Conservation (phyloP, 1,140 invertebrate species). For the Drosophila subobscura region DNA sequence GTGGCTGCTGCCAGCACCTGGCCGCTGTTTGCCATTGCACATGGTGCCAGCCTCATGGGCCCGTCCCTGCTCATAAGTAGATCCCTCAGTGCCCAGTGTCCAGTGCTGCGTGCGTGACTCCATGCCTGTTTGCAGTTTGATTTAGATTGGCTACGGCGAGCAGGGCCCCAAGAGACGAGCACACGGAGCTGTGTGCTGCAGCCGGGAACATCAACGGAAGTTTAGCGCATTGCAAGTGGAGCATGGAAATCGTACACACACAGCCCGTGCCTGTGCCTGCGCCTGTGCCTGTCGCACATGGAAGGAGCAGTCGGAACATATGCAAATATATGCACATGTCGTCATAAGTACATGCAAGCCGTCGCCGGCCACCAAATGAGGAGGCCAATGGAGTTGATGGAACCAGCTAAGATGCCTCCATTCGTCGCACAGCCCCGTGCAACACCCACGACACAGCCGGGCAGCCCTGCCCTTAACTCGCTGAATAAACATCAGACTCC, state of each 20-base stretch:
- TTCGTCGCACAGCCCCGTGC: background rate
- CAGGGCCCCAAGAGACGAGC: too few species aligned
- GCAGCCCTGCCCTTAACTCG: background rate
- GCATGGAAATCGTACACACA: slow-evolving; percentile 39
- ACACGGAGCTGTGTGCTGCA: too few species aligned
- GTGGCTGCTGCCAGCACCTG: background rate
- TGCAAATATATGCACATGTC: slow-evolving; percentile 70
- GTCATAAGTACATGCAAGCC: slow-evolving; percentile 60
- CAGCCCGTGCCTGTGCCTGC: background rate
- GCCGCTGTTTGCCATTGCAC: slow-evolving; percentile 6
- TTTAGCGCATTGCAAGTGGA: slow-evolving; percentile 57
- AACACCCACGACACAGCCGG: slow-evolving; percentile 2
- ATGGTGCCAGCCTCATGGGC: background rate
- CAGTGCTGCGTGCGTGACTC: slow-evolving; percentile 34
- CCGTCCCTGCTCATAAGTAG: background rate
- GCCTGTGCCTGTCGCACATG: slow-evolving; percentile 23
- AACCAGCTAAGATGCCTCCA: slow-evolving; percentile 41
- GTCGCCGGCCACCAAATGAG: slow-evolving; percentile 37
- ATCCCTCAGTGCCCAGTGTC: background rate
- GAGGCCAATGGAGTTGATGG: slow-evolving; percentile 66
- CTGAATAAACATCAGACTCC: slow-evolving; percentile 37
- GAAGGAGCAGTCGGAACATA: slow-evolving; percentile 66
- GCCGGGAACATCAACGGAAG: slow-evolving; percentile 29
- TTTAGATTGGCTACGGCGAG: slow-evolving; percentile 48
- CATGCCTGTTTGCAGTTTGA: slow-evolving; percentile 55